Evolutionary conservation across 1,140 invertebrate species (phyloP), one percentile per base, ranked within the genome.

Genomic region (Rhizoglyphus robini): DNA sequence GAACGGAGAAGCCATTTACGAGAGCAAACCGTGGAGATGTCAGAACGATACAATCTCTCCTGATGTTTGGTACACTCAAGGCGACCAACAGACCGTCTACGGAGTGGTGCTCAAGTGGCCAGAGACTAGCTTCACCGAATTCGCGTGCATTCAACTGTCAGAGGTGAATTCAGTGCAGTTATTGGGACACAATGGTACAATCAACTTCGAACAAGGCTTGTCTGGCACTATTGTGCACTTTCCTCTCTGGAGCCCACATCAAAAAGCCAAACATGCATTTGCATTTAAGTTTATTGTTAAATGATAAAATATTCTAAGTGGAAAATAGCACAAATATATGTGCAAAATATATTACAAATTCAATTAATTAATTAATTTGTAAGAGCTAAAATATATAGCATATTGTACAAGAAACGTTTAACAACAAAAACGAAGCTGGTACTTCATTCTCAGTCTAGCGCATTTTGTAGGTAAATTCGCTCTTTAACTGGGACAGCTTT

Each of bases 391-490:
- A 18, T 41, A 41, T 41, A n/a, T 54, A 27, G 51, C 31, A 27
- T 54, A 32, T 54, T 20, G 20, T 32, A 32, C 23, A 54, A 20
- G 5, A 27, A 32, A 27, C 23, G 8, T 32, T 15, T 15, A 54
- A 54, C 15, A 46, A 46, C 15, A 23, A 54, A 32, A 54, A 8
- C 51, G 23, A 25, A 54, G 51, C 31, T 32, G 51, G 8, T 54
- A 20, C 51, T 41, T 11, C 8, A 41, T 11, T 41, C 8, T 18
- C 36, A 18, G 36, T 18, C 86, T 85, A 99, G 78, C 94, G 92
- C 96, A 99, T 99, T 72, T 92, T 83, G 75, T 98, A 99, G 65
- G 84, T 83, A 74, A 96, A 95, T 62, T 83, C 84, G 78, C 96
- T 91, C 61, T 86, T 81, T 64, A 96, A 83, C 74, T 89, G 83